These are phyloP conservation scores for Myotis planiceps DNA, from an alignment of 2,797 vertebrate species.

Conservation along the genomic window DNA sequence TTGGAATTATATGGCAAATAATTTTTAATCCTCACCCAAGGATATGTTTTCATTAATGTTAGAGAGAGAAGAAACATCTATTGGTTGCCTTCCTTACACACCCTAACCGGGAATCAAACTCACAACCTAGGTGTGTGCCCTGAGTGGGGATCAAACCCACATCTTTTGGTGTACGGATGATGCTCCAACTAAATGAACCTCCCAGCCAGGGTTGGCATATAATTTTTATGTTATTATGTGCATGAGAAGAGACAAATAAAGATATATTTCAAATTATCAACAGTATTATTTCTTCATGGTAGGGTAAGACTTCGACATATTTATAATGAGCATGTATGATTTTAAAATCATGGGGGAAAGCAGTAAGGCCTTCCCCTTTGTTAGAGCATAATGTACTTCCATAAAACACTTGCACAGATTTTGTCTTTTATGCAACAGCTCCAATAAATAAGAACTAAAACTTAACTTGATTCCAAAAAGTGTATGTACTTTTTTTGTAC, in stretches of 20 bases:
- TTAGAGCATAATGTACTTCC: background rate
- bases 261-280: background rate
- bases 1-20: background rate
- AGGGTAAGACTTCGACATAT: background rate
- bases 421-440: background rate
- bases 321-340: background rate
- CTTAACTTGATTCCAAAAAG: conserved; percentile 17
- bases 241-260: background rate
- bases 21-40: background rate
- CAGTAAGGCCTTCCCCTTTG: background rate
- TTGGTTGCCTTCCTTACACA: background rate
- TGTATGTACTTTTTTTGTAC: conserved; percentile 19
- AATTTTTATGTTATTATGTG: background rate
- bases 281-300: background rate
- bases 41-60: background rate
- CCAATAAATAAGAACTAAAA: conserved; percentile 15
- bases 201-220: background rate
- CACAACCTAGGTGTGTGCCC: background rate
- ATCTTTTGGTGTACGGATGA: background rate
- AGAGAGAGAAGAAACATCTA: background rate
- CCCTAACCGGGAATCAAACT: too few species aligned
- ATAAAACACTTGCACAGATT: conserved; percentile 14
- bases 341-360: background rate
- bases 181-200: background rate
- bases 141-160: background rate